These are phyloP conservation scores for Dryoscopus gambensis DNA, from an alignment of 2,113 vertebrate genomes.

Conservation along the genomic window DNA sequence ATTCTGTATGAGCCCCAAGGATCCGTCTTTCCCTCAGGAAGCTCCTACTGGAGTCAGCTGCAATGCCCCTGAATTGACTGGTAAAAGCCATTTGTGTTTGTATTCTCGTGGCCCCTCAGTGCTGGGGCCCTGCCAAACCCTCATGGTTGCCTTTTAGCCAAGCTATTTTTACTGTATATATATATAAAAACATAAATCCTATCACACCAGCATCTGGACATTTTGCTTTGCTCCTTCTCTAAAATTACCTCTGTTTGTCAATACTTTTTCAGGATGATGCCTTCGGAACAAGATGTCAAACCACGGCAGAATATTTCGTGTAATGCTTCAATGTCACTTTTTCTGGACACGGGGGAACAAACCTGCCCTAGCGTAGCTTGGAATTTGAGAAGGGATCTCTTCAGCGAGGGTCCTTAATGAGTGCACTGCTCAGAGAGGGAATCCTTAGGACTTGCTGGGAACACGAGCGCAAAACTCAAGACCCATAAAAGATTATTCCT, in stretches of 20 bases:
- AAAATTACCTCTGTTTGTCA: conserved; percentile 7
- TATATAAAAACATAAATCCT: not conserved
- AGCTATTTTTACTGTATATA: not conserved
- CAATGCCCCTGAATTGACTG: not conserved
- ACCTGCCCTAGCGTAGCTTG: not conserved
- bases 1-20: not conserved
- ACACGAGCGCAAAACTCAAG: not conserved
- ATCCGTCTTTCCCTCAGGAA: not conserved
- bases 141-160: not conserved
- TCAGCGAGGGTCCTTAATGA: not conserved
- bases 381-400: not conserved
- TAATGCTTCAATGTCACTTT: not conserved
- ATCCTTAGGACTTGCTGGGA: not conserved
- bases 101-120: not conserved
- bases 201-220: not conserved
- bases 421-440: not conserved
- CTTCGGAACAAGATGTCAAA: not conserved
- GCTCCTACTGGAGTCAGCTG: not conserved
- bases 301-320: not conserved
- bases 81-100: not conserved
- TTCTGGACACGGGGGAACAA: not conserved
- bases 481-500: not conserved
- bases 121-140: not conserved
- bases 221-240: not conserved
- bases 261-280: not conserved